These are phyloP conservation scores for Amniataba percoides DNA, from an alignment of 2,797 vertebrate species.

Conservation along the genomic window DNA sequence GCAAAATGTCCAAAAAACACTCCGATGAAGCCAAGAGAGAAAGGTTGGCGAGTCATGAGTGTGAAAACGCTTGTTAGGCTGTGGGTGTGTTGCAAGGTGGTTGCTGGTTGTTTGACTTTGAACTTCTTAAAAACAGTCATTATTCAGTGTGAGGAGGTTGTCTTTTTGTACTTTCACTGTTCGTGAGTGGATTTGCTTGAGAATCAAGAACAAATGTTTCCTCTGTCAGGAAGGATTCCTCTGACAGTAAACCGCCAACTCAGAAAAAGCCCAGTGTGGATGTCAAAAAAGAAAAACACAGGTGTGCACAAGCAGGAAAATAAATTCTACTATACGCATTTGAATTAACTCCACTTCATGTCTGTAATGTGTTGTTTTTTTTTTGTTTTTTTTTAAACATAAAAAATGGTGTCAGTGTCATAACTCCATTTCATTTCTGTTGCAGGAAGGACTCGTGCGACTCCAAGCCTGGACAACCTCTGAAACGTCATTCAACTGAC, in stretches of 20 bases:
- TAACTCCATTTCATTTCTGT: conserved; percentile 17
- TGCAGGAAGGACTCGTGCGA: conserved; percentile 84
- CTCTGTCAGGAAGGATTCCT: conserved; percentile 81
- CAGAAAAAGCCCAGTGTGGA: conserved; percentile 73
- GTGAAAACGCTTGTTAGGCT: conserved; percentile 30
- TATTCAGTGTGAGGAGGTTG: conserved; percentile 1
- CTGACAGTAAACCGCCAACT: conserved; percentile 71
- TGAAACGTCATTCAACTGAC: conserved; percentile 78
- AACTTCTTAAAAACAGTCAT: background rate
- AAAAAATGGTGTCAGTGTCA: background rate
- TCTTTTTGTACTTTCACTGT: background rate
- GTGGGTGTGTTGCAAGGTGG: background rate
- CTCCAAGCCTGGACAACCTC: conserved; percentile 69
- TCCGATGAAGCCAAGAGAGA: conserved; percentile 82
- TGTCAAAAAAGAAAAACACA: conserved; percentile 83
- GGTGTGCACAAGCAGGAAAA: conserved; percentile 73
- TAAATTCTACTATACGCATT: background rate
- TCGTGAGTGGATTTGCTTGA: conserved; percentile 11
- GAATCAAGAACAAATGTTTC: conserved; percentile 57
- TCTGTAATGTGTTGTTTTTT: background rate
- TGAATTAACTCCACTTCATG: background rate
- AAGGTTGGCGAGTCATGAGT: conserved; percentile 75
- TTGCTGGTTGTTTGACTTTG: background rate
- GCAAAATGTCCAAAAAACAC: conserved; percentile 79
- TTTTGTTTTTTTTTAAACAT: background rate